Evolutionary conservation across 2,888 invertebrate species (phyloP).

Genomic region (Coelinius sp.): DNA sequence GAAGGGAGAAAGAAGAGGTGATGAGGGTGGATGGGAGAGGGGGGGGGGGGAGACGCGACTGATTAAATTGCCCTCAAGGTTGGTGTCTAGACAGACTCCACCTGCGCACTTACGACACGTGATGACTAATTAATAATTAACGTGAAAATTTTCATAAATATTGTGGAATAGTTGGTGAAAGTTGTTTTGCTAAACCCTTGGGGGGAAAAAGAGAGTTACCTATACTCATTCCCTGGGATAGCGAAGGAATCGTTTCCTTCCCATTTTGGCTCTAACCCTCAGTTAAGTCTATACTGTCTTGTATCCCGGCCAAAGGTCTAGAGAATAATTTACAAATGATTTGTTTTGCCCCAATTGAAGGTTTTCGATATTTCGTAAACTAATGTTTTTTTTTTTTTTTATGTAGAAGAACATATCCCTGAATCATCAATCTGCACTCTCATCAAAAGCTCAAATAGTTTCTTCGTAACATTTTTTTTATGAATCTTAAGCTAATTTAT

Average conservation of each 20-base stretch:
- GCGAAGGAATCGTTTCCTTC: constrained; percentile 40
- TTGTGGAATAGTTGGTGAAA: not conserved
- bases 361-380: too few relatives aligned
- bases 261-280: not conserved
- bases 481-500: too few relatives aligned
- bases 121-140: constrained; percentile 30
- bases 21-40: not conserved
- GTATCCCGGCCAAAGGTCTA: not conserved
- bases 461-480: too few relatives aligned
- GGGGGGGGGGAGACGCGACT: constrained; percentile 10
- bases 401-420: too few relatives aligned
- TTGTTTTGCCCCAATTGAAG: too few relatives aligned
- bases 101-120: constrained; percentile 23
- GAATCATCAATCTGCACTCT: too few relatives aligned
- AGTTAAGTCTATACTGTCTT: not conserved
- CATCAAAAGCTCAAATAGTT: too few relatives aligned
- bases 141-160: constrained; percentile 21
- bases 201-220: too few relatives aligned
- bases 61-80: constrained; percentile 31
- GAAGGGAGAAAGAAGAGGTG: not conserved
- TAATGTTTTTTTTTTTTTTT: too few relatives aligned
- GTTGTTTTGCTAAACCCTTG: not conserved
- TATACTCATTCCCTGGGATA: constrained; percentile 30
- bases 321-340: too few relatives aligned
- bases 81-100: constrained; percentile 21